Evolutionary conservation across 2,797 vertebrate species (phyloP), one percentile per base, ranked within the genome.

Genomic region (Chaenodraco wilsoni): DNA sequence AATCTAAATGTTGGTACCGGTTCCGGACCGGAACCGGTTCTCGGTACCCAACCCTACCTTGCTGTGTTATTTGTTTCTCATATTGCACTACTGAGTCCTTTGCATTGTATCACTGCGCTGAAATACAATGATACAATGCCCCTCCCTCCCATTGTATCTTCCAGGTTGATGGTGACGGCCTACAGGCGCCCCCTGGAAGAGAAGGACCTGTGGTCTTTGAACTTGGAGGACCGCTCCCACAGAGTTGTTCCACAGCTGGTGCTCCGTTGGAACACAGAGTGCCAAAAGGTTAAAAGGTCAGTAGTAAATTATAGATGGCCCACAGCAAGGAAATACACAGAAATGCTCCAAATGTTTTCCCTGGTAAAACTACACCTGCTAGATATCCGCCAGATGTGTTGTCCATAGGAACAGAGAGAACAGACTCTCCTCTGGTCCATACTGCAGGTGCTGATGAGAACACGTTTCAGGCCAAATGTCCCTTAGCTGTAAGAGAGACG

Each of bases 171-270:
- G 93, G 55, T 96, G 76, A 93, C 33, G 0, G 98, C 98, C 60
- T 98, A 93, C 87, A 96, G 91, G 73, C 94, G 77, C 1, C 98
- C 98, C 0, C 87, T 99, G 79, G 96, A 97, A 82, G 93, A 95
- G 69, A 95, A 95, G 9, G 96, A 99, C 89, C 91, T 99, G 61
- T 99, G 98, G 98, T 97, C 96, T 1, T 83, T 99, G 67, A 98
- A 98, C 76, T 77, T 89, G 13, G 96, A 96, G 1, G 96, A 99
- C 85, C 89, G 60, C 2, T 99, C 98, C 0, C 92, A 95, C 12
- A 87, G 76, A 65, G 83, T 99, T 5, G 97, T 99, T 10, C 97
- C 97, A 0, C 88, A 91, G 73, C 84, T 99, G 83, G 94, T 95
- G 15, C 89, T 71, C 45, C 91, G 95, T 78, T 99, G 98, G 98